Base-by-base conservation (phyloP, 1,140 invertebrate species). In the Anoplophora glabripennis region DNA sequence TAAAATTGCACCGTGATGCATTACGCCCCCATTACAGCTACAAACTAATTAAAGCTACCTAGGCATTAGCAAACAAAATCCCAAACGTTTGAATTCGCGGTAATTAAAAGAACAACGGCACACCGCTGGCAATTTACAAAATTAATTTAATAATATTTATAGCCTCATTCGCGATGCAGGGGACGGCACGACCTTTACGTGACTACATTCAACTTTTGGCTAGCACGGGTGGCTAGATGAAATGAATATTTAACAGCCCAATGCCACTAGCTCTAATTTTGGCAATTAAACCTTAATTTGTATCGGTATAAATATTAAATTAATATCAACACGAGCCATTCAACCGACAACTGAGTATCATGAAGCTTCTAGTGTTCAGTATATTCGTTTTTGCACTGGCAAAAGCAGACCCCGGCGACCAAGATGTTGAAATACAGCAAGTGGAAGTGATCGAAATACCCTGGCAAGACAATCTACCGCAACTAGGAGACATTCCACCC, bases 401-500 rank as follows among this genome's bases (percentile, higher is more conserved):
- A 44, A 28, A 35, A 49, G 18, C 9, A 2, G 8, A 11, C 15
- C 2, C 42, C 42, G 15, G 10, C 42, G 10, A 11, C 15, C 42
- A 45, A 45, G 49, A 52, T n/a, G 34, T 48, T 14, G 46, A 48
- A 48, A 48, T 48, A 5, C 46, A 48, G 4, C 46, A 48, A 48
- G 46, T 48, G 0, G 46, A 48, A 44, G 53, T 54, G 17, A 44
- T 17, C 18, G 53, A 44, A 54, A 14, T 44, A 17, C 53, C 53
- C 42, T 53, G 35, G 49, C 49, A 53, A 40, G 49, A 53, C 4
- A 15, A 37, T 8, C 15, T 36, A 1, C 33, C 14, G 9, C 7
- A 36, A 9, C 37, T 10, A 9, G 59, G 59, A 44, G n/a, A n/a
- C n/a, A n/a, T n/a, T n/a, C n/a, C n/a, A n/a, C n/a, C n/a, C n/a